These are phyloP conservation scores for Halesus radiatus DNA, from an alignment of 1,140 invertebrate species.

Conservation along the genomic window DNA sequence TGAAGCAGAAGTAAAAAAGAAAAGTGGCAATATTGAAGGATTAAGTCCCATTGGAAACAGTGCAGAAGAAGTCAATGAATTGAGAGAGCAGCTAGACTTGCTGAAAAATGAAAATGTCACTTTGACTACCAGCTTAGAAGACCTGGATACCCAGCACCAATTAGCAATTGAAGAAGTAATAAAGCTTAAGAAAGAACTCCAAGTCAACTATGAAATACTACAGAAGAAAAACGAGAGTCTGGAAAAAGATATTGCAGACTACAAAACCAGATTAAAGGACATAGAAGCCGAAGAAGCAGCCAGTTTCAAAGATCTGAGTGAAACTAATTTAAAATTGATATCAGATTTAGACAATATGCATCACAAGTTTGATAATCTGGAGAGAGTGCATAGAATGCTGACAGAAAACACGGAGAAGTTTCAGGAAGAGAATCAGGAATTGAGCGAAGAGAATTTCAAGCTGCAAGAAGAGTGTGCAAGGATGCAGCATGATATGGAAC, in stretches of 20 bases:
- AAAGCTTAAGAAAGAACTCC: constrained; percentile 74
- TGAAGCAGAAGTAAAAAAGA: too few relatives aligned
- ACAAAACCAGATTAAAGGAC: constrained; percentile 65
- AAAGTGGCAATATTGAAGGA: too few relatives aligned
- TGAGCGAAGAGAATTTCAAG: constrained; percentile 69
- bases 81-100: constrained; percentile 67
- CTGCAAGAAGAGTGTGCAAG: constrained; percentile 67
- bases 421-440: constrained; percentile 68
- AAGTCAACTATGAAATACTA: constrained; percentile 73
- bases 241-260: constrained; percentile 69
- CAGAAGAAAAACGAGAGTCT: constrained; percentile 71
- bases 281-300: constrained; percentile 64
- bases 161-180: constrained; percentile 77
- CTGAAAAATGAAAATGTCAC: constrained; percentile 70
- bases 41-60: constrained; percentile 50
- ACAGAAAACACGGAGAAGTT: constrained; percentile 67
- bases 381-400: constrained; percentile 65
- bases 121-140: constrained; percentile 75
- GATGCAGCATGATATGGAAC: constrained; percentile 60
- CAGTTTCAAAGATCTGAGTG: constrained; percentile 55
- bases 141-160: constrained; percentile 81
- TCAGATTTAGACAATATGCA: constrained; percentile 64
- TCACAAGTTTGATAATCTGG: constrained; percentile 68
- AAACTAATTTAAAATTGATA: constrained; percentile 51
- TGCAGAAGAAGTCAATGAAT: constrained; percentile 55